Evolutionary conservation across 2,888 invertebrate species (phyloP), one percentile per base, ranked within the genome.

Genomic region (Rotaria sp.): DNA sequence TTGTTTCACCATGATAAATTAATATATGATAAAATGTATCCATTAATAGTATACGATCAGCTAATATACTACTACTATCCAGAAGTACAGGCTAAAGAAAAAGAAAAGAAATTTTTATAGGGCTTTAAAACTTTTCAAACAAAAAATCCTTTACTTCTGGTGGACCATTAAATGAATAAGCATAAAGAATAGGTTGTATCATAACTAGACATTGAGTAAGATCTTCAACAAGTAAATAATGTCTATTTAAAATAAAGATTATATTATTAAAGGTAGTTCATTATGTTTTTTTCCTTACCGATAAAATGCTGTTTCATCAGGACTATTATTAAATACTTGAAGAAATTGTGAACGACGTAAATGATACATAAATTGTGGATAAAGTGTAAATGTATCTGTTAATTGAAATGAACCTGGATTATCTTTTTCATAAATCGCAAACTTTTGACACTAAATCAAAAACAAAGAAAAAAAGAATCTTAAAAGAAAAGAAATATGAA

Each of bases 281-380:
- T n/a, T 18, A 15, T 13, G 1, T 74, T 8, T 24, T 21, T 41
- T 30, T 30, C 4, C 8, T 88, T 89, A 94, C 94, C 96, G 94
- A 91, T 99, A 99, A 93, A 96, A 99, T 41, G 97, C 96, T 26
- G 98, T 99, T 93, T 99, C 99, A 92, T 99, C 99, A 0, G 99
- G 99, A 74, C 97, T 97, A 93, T 99, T 99, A 92, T 99, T 99
- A 92, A 99, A 99, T 84, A 99, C 98, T 93, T 98, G 98, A 88
- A 99, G 93, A 92, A 99, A 99, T 92, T 98, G 99, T 48, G 98
- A 99, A 88, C 99, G 94, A 80, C 99, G 93, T 89, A 99, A 92
- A 91, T 99, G 99, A 92, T 98, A 99, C 97, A 99, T 98, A 92
- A 99, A 99, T 92, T 99, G 99, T 80, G 99, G 99, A 92, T 97